Conservation (phyloP, 2,888 invertebrate species). For the Pegoplata infirma region DNA sequence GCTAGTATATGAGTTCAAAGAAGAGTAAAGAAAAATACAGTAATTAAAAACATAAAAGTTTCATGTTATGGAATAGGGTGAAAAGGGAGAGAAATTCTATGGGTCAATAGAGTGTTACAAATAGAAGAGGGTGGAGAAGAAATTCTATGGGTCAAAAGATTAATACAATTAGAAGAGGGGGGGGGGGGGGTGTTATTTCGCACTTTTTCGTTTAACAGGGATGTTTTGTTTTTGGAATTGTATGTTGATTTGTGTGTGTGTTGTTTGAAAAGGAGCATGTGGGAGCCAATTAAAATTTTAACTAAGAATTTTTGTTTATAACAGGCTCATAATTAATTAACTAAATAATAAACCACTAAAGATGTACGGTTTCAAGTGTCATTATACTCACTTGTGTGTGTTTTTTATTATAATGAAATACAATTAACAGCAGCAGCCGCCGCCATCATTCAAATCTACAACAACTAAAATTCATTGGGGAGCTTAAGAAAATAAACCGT, state of each 20-base stretch:
- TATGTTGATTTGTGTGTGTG: too few species aligned
- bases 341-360: slow-evolving; percentile 19
- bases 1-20: not conserved
- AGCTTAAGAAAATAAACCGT: slow-evolving; percentile 67
- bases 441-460: not conserved
- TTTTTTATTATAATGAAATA: slow-evolving; percentile 1
- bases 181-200: not conserved
- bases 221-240: not conserved
- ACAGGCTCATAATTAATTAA: slow-evolving; percentile 17
- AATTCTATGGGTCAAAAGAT: too few species aligned
- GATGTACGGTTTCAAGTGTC: slow-evolving; percentile 40
- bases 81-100: not conserved
- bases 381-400: too few species aligned
- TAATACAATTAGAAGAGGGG: too few species aligned
- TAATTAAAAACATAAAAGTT: slow-evolving; percentile 1
- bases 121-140: too few species aligned
- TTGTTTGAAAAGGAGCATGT: too few species aligned
- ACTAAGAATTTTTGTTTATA: not conserved
- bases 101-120: not conserved
- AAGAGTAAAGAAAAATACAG: not conserved
- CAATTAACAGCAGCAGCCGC: slow-evolving; percentile 19
- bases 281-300: slow-evolving; percentile 31
- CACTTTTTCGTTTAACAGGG: not conserved
- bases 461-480: slow-evolving; percentile 25
- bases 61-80: not conserved